Percentiles rank a stretch among this genome's conserved stretches.
These are phyloP conservation scores for Limnephilus rhombicus DNA, from an alignment of 2,888 invertebrate species.

Conservation along the genomic window DNA sequence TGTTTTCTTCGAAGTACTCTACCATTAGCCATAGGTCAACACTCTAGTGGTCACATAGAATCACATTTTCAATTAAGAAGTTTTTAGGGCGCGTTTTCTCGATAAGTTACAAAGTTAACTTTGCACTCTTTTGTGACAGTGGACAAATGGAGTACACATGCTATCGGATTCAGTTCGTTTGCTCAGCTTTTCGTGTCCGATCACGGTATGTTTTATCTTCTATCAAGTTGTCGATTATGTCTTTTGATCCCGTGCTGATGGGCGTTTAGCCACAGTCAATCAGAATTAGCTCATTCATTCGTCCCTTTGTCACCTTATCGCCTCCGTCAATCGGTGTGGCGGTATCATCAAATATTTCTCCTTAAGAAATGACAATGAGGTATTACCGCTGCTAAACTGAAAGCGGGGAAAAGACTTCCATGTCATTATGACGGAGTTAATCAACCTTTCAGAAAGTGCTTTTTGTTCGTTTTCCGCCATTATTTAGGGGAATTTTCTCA, in stretches of 20 bases:
- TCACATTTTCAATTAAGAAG: background rate
- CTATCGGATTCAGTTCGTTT: conserved; percentile 5
- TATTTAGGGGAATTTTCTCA: conserved; percentile 2
- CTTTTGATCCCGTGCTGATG: conserved; percentile 45
- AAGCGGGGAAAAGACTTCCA: conserved; percentile 22
- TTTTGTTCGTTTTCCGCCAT: conserved; percentile 1
- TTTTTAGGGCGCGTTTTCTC: background rate
- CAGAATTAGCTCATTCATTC: conserved; percentile 57
- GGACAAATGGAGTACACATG: background rate
- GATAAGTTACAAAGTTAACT: background rate
- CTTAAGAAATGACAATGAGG: conserved; percentile 42
- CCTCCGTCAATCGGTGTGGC: conserved; percentile 54
- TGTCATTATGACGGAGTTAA: conserved; percentile 1
- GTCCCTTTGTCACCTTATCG: conserved; percentile 57
- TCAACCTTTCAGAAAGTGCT: conserved; percentile 10
- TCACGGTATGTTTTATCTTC: conserved; percentile 44
- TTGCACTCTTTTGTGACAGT: background rate
- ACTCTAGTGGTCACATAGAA: background rate
- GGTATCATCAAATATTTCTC: conserved; percentile 27
- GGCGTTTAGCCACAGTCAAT: conserved; percentile 58
- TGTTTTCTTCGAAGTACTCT: background rate
- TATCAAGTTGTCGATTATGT: conserved; percentile 38
- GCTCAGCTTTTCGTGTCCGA: conserved; percentile 5
- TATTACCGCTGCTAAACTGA: conserved; percentile 15
- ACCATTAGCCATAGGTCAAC: background rate